These are phyloP conservation scores for Drosophila santomea DNA, from an alignment of 1,140 invertebrate species.

Conservation along the genomic window DNA sequence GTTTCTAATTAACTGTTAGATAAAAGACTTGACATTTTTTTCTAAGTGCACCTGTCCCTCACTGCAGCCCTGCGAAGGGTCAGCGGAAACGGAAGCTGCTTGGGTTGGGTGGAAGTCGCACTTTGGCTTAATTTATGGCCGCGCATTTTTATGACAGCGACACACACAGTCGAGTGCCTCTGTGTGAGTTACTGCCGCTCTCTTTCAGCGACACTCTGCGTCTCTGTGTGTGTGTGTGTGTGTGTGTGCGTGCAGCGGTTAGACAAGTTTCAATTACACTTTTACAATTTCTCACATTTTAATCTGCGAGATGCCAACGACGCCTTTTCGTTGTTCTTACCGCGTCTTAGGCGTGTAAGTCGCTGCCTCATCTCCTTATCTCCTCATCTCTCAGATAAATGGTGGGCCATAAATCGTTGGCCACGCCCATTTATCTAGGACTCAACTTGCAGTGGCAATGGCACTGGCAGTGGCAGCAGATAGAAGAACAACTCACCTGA, in stretches of 20 bases:
- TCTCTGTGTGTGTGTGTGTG: background rate
- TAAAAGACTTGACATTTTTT: background rate
- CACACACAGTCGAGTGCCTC: constrained; percentile 50
- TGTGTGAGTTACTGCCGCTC: constrained; percentile 27
- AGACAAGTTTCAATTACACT: constrained; percentile 83
- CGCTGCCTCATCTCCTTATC: constrained; percentile 22
- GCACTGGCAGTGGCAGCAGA: background rate
- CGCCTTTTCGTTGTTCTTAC: constrained; percentile 75
- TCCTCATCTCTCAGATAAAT: constrained; percentile 55
- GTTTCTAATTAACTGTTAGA: too few species aligned
- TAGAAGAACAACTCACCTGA: constrained; percentile 87
- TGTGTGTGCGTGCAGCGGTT: constrained; percentile 57
- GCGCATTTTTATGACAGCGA: constrained; percentile 80
- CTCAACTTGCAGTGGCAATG: constrained; percentile 2
- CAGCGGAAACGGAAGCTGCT: constrained; percentile 66
- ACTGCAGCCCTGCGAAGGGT: constrained; percentile 42
- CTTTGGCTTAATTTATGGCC: constrained; percentile 78
- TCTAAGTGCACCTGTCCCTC: constrained; percentile 13
- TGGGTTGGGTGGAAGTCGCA: constrained; percentile 53
- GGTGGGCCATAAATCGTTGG: constrained; percentile 61
- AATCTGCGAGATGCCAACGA: constrained; percentile 62
- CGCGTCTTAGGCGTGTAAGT: constrained; percentile 74
- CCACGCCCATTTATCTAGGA: constrained; percentile 59
- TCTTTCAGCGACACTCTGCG: background rate
- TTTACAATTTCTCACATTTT: constrained; percentile 83